Conservation (phyloP, 1,140 invertebrate species). For the Caenorhabditis elegans region WBcel235 BX284602.5:7677501-7678000, state of each 20-base stretch:
- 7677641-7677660: slow-evolving; percentile 3
- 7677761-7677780: background rate
- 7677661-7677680: background rate
- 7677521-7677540: slow-evolving; percentile 8
- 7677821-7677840: slow-evolving; percentile 1
- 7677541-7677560: background rate
- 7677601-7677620: background rate
- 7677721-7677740: background rate
- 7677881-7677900: background rate
- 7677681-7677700: slow-evolving; percentile 16
- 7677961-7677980: background rate
- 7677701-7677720: background rate
- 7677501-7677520: slow-evolving; percentile 21
- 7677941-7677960: background rate
- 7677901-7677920: background rate
- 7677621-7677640: slow-evolving; percentile 9
- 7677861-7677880: background rate
- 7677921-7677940: background rate
- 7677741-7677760: background rate
- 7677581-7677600: slow-evolving; percentile 25
- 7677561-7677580: background rate
- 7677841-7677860: background rate
- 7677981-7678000: background rate
- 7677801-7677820: background rate
- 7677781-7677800: slow-evolving; percentile 1